Percentiles rank a stretch among this genome's conserved stretches.
Conservation (phyloP, 2,888 invertebrate species). For the Sinotaia quadrata region DNA sequence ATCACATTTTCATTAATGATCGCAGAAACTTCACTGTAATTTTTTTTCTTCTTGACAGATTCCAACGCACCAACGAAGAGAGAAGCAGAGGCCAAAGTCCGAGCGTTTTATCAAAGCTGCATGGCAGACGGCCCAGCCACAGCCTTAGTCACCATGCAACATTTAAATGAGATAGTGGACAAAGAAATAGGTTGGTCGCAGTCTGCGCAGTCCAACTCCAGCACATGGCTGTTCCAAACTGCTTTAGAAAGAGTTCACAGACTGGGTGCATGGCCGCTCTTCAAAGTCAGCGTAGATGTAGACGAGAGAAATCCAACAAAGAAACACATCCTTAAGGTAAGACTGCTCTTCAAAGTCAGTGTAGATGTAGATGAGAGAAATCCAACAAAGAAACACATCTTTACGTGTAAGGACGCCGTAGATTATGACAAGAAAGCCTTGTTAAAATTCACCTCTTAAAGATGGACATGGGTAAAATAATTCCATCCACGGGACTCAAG, state of each 20-base stretch:
- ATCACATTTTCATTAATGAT: too few species aligned
- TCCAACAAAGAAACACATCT: too few species aligned
- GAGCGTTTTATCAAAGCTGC: slow-evolving; percentile 56
- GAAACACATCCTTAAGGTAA: slow-evolving; percentile 59
- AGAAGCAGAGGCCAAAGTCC: slow-evolving; percentile 47
- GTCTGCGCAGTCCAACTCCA: slow-evolving; percentile 1
- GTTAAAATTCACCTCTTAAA: too few species aligned
- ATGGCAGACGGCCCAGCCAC: slow-evolving; percentile 46
- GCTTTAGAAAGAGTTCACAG: slow-evolving; percentile 51
- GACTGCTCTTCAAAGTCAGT: slow-evolving; percentile 48
- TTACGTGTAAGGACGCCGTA: too few species aligned
- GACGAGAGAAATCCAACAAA: slow-evolving; percentile 56
- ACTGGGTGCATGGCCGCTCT: slow-evolving; percentile 59
- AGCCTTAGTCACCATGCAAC: slow-evolving; percentile 41
- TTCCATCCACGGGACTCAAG: too few species aligned
- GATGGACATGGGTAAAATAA: too few species aligned
- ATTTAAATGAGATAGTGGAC: slow-evolving; percentile 45
- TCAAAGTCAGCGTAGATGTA: slow-evolving; percentile 54
- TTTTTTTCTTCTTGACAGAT: slow-evolving; percentile 36
- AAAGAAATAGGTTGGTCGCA: slow-evolving; percentile 46
- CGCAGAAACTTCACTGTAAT: neutral
- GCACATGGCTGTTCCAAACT: slow-evolving; percentile 13
- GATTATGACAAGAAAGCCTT: too few species aligned
- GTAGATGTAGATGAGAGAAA: slow-evolving; percentile 61
- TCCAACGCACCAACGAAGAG: slow-evolving; percentile 34